Evolutionary conservation across 2,797 vertebrate genomes (phyloP).

Genomic region (Eurystomus glaucurus): DNA sequence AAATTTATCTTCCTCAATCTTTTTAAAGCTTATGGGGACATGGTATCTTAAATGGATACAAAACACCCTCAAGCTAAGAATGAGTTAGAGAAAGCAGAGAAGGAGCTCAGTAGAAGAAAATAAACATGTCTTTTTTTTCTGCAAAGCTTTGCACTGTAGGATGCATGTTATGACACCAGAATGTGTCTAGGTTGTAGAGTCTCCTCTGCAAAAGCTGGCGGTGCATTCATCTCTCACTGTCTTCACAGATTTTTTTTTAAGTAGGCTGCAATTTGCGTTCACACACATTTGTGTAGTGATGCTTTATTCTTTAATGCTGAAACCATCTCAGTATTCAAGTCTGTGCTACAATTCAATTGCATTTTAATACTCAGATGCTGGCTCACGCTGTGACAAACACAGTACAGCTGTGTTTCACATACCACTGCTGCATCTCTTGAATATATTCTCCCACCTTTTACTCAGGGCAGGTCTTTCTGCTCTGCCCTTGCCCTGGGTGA

Average conservation of each 20-base stretch:
- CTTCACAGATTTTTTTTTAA: neutral
- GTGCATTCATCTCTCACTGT: neutral
- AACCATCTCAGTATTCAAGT: neutral
- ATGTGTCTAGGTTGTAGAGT: neutral
- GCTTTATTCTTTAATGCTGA: neutral
- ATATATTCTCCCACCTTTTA: neutral
- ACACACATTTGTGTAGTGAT: neutral
- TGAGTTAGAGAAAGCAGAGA: neutral
- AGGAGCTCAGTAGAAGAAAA: neutral
- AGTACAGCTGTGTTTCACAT: neutral
- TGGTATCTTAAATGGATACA: neutral
- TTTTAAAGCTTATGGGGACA: neutral
- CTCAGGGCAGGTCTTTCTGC: neutral
- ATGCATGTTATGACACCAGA: neutral
- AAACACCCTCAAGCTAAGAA: neutral
- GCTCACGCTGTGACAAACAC: fast-evolving
- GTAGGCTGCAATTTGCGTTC: neutral
- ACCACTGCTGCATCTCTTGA: neutral
- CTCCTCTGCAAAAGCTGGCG: neutral
- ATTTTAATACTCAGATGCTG: neutral
- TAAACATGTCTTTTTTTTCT: neutral
- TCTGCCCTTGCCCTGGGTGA: neutral
- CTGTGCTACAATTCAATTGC: neutral
- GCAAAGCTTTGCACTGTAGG: neutral
- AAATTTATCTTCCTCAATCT: neutral